Conservation (phyloP, 2,113 vertebrate species). For the Tauraco erythrolophus region DNA sequence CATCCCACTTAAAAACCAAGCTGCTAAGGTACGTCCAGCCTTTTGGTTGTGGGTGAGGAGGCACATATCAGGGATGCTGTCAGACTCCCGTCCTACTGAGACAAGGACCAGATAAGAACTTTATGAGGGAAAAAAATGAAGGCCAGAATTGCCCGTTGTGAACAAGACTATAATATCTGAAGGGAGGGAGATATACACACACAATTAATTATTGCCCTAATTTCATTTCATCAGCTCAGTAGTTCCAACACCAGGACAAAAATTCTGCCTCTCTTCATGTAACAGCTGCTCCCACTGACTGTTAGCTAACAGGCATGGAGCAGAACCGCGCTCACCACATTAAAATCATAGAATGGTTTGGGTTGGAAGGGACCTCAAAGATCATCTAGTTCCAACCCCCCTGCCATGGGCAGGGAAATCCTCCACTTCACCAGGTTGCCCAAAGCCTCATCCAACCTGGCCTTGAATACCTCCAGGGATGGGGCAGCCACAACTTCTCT, state of each 20-base stretch:
- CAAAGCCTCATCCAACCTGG: too few species aligned
- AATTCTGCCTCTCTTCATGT: background rate
- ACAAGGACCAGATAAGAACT: background rate
- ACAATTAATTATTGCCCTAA: background rate
- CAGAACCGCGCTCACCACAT: background rate
- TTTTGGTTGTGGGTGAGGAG: background rate
- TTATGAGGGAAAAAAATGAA: background rate
- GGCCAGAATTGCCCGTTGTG: background rate
- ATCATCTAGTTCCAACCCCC: too few species aligned
- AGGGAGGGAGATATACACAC: background rate
- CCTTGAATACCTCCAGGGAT: too few species aligned
- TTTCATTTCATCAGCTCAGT: background rate
- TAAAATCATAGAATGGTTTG: too few species aligned
- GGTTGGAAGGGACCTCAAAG: too few species aligned
- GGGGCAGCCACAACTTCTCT: too few species aligned
- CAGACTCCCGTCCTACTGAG: background rate
- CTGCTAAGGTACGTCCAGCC: background rate
- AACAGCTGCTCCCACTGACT: background rate
- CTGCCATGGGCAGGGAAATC: too few species aligned
- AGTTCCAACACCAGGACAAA: background rate
- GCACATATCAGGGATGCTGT: background rate
- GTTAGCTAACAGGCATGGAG: background rate
- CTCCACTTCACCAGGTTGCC: too few species aligned
- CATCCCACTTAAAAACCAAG: background rate
- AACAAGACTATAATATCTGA: background rate